Base-by-base conservation (phyloP, 2,113 vertebrate genomes). In the Apistogramma diplotaenia region DNA sequence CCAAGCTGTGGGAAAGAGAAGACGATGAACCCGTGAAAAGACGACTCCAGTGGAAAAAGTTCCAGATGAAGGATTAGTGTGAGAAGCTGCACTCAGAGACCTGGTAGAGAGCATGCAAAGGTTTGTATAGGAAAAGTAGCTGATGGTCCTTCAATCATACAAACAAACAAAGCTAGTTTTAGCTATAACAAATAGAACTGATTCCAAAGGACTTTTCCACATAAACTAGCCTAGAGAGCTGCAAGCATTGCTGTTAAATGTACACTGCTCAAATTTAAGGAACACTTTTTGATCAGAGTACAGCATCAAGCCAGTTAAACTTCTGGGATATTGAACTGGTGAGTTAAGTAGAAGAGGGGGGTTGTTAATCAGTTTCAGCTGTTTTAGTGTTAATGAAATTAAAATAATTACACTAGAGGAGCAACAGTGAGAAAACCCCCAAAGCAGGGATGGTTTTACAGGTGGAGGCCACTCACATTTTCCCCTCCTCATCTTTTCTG, bases 1-100 rank as follows among this genome's bases (percentile, higher is more conserved):
- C 33, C 49, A 25, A 53, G 51, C 43, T 87, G 71, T 88, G 86
- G 76, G 86, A 89, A 91, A 74, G 65, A 90, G 60, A 43, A 23
- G 23, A 58, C 3, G 74, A 77, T 27, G 29, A 71, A 79, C 16
- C 78, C 71, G 43, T 78, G 61, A 78, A 84, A 56, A 62, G 71
- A 58, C 18, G 9, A 10, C 65, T 82, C 71, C 54, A 62, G 57
- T 19, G 11, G 21, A 62, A 43, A 73, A 51, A 58, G 33, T 70
- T 73, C 23, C 79, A 79, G 55, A 72, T 76, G 72, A 65, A 59
- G 71, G 58, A 82, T 51, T 15, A 76, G 67, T 37, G 6, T 58
- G 74, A 54, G 10, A 53, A 58, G 21, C 40, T 60, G 23, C 35
- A 29, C 65, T 9, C 8, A 33, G 59, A 51, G 49, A 29, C 37